Percentiles rank a stretch among this genome's conserved stretches.
These are phyloP conservation scores for Epinotia demarniana DNA, from an alignment of 2,888 invertebrate species.

Conservation along the genomic window DNA sequence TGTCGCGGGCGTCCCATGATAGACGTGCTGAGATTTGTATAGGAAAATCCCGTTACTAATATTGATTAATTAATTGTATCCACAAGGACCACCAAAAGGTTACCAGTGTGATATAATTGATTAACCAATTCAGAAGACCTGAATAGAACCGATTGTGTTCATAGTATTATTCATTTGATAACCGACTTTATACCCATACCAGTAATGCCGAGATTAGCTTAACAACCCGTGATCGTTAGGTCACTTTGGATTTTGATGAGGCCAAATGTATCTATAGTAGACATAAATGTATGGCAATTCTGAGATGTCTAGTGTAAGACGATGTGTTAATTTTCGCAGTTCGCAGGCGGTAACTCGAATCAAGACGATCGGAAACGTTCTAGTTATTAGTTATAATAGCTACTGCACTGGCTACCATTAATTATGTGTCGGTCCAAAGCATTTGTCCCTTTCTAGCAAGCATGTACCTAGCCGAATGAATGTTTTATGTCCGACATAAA, in stretches of 20 bases:
- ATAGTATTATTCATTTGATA: neutral
- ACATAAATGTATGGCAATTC: slow-evolving; percentile 12
- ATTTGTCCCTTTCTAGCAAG: no score
- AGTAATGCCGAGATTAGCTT: neutral
- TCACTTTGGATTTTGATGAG: neutral
- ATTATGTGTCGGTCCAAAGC: no score
- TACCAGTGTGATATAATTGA: slow-evolving; percentile 2
- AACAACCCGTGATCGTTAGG: neutral
- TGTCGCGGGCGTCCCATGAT: no score
- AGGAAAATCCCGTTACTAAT: neutral
- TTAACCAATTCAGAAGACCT: slow-evolving; percentile 4
- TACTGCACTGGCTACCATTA: no score
- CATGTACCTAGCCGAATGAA: no score
- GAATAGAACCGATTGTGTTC: neutral
- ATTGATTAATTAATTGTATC: neutral
- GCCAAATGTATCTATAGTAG: neutral
- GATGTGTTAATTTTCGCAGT: slow-evolving; percentile 68
- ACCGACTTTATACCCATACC: neutral
- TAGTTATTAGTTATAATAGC: slow-evolving; percentile 48
- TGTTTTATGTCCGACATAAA: no score
- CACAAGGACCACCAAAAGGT: slow-evolving; percentile 1
- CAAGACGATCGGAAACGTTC: slow-evolving; percentile 59
- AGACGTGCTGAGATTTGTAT: no score
- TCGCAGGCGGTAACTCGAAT: slow-evolving; percentile 58
- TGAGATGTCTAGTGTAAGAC: slow-evolving; percentile 5